phyloP scores from a whole-genome alignment of 2,888 invertebrate genomes.

The Crepidodera aurea region DNA sequence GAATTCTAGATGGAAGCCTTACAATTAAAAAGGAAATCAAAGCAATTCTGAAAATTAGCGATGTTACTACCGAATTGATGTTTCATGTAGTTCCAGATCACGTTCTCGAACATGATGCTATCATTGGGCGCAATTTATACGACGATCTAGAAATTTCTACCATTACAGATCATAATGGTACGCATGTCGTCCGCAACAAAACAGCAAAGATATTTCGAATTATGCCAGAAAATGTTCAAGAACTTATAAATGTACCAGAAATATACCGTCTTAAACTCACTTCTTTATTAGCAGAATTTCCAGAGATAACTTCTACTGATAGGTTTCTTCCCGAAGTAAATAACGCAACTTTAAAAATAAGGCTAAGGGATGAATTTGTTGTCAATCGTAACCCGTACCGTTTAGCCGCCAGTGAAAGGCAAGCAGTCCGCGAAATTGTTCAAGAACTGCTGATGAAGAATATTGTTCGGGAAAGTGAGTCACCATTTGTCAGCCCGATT shows the following conservation, averaged over 20 bases:
- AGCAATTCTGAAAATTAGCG: slow-evolving; percentile 34
- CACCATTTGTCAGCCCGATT: slow-evolving; percentile 40
- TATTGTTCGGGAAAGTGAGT: slow-evolving; percentile 40
- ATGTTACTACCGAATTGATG: not conserved
- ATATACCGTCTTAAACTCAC: slow-evolving; percentile 23
- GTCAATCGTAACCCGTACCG: slow-evolving; percentile 21
- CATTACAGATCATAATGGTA: not conserved
- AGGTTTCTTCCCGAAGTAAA: not conserved
- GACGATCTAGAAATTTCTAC: not conserved
- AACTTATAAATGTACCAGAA: slow-evolving; percentile 32
- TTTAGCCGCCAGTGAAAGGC: slow-evolving; percentile 31
- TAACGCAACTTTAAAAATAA: too few species aligned
- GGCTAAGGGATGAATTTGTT: slow-evolving; percentile 19
- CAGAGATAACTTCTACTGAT: not conserved
- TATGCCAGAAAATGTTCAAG: too few species aligned
- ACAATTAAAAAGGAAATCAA: not conserved
- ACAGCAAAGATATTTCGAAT: not conserved
- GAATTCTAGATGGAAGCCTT: not conserved
- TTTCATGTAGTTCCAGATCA: not conserved
- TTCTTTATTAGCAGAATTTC: not conserved
- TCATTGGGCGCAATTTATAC: not conserved
- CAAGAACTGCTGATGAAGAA: slow-evolving; percentile 32
- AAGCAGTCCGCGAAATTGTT: slow-evolving; percentile 31
- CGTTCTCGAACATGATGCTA: not conserved
- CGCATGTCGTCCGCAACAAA: not conserved